Base-by-base conservation (phyloP, 2,113 vertebrate species). In the Scalopus aquaticus region DNA sequence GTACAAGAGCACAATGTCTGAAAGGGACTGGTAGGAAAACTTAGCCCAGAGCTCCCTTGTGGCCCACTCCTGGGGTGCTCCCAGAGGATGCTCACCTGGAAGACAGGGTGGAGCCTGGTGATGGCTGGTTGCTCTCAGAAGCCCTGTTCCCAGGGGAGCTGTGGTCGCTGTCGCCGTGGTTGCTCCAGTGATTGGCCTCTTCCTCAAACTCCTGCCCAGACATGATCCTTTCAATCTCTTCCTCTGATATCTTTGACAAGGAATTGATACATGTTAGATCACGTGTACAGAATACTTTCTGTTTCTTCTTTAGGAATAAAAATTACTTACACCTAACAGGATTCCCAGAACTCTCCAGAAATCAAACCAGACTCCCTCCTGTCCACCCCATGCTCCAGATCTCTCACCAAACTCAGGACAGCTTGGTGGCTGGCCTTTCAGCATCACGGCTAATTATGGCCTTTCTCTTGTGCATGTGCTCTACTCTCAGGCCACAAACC, bases 171-270 rank as follows among this genome's bases (percentile, higher is more conserved):
- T 99, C 99, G 13, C 99, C 99, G 0, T 99, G 99, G 99, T 99
- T 99, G 97, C 99, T 99, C 99, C 99, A 99, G 96, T 99, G 98
- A 97, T 99, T 99, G 88, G 99, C 98, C 9, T 99, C 99, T 98
- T 99, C 99, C 98, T 99, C 99, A 98, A 99, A 99, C 98, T 99
- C 99, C 98, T 99, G 99, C 70, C 99, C 99, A 51, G 99, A 99
- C 99, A 99, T 99, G 97, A 99, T 99, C 89, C 99, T 98, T 97
- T 99, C 99, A 3, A 99, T 99, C 98, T 99, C 99, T 96, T 99
- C 99, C 95, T 99, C 99, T 1, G 99, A 99, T 97, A 99, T 99
- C 99, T 99, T 97, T 83, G 79, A 88, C 0, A 96, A 83, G 92
- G 86, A 78, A 98, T 77, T 10, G 8, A 37, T 28, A 93, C 9